phyloP scores from a whole-genome alignment of 1,140 invertebrate species.

The Lutraria rhynchaena region DNA sequence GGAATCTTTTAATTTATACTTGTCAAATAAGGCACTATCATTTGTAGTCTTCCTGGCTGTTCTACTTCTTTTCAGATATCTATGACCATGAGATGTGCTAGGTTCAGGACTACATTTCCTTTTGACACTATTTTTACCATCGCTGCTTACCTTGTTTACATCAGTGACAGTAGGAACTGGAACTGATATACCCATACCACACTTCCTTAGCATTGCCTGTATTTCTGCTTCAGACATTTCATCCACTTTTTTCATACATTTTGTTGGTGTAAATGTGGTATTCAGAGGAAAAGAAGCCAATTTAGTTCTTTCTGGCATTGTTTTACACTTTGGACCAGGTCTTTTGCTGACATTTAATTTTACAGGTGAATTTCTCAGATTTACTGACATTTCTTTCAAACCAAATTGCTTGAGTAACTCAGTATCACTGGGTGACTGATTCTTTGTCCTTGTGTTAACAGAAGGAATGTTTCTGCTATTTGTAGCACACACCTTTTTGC shows the following conservation, averaged over 20 bases:
- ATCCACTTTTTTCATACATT: background rate
- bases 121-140: background rate
- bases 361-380: background rate
- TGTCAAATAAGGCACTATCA: conserved; percentile 32
- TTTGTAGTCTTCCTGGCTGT: conserved; percentile 32
- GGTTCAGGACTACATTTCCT: conserved; percentile 27
- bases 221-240: conserved; percentile 17
- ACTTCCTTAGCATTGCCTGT: conserved; percentile 11
- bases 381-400: conserved; percentile 6
- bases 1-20: conserved; percentile 42
- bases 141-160: background rate
- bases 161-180: background rate
- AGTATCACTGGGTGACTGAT: background rate
- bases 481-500: background rate
- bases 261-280: background rate
- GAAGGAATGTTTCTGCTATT: background rate
- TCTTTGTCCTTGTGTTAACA: background rate
- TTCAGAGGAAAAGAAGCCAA: background rate
- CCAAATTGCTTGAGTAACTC: conserved; percentile 12
- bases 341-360: background rate
- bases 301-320: background rate
- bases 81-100: conserved; percentile 38
- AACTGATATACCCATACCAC: conserved; percentile 42
- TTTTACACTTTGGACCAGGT: conserved; percentile 4
- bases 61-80: conserved; percentile 17